These are phyloP conservation scores for Lemur catta DNA, from an alignment of 2,797 vertebrate genomes.

Conservation along the genomic window DNA sequence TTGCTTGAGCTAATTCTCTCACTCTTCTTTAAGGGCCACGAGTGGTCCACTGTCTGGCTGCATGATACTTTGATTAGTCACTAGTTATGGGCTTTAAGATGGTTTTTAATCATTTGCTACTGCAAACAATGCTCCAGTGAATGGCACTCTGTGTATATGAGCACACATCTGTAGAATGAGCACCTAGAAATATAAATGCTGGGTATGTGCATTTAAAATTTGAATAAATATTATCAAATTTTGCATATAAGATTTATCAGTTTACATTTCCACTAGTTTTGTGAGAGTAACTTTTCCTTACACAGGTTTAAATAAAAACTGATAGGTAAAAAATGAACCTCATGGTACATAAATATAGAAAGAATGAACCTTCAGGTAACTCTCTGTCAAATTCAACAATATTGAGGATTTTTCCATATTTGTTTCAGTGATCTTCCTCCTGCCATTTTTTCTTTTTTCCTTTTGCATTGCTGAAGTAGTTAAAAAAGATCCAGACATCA, in stretches of 20 bases:
- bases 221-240: not conserved
- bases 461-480: not conserved
- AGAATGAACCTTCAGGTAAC: not conserved
- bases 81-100: not conserved
- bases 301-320: not conserved
- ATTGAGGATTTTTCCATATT: constrained; percentile 17
- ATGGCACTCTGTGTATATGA: not conserved
- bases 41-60: not conserved
- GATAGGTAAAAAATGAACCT: not conserved
- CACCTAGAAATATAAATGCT: not conserved
- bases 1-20: not conserved
- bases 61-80: not conserved
- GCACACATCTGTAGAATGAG: not conserved
- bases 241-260: not conserved
- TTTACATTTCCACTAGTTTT: not conserved
- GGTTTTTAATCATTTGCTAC: not conserved
- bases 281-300: not conserved
- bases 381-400: not conserved
- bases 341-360: not conserved
- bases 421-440: not conserved
- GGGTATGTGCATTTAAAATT: not conserved
- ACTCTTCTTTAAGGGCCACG: not conserved
- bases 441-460: not conserved
- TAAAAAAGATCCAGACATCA: not conserved
- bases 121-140: not conserved